Evolutionary conservation across 2,113 vertebrate species (phyloP), one percentile per base, ranked within the genome.

Genomic region (Mesembrinibis cayennensis): DNA sequence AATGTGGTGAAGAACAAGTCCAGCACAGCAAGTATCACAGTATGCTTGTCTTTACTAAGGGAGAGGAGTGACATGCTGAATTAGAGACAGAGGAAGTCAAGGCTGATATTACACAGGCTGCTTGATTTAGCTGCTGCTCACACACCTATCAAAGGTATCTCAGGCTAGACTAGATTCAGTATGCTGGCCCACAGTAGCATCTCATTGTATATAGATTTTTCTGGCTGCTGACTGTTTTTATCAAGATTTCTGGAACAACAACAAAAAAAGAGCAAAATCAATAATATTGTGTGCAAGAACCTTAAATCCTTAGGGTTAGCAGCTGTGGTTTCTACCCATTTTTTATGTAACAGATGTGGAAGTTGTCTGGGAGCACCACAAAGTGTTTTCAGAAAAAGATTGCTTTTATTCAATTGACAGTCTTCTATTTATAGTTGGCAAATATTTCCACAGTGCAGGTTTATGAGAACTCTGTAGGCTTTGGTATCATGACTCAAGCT

Each of bases 341-440:
- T 95, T 91, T 91, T 26, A 89, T 79, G 22, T 81, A 87, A 84
- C 12, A 17, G 36, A 77, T 85, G n/a, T 61, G 30, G 61, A 95
- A 91, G 69, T 44, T 96, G 61, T 78, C 52, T 0, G 1, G 36
- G 40, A 93, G 47, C 47, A 76, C 30, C n/a, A 61, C 61, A 85
- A 89, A 84, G 18, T 27, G 12, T 87, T 95, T 95, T 91, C 59
- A 87, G 78, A 84, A 76, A 74, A 89, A 93, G 32, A 91, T 85
- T 94, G 66, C 61, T 94, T 97, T 94, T 85, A 87, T 82, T 86
- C 20, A 4, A 30, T 49, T 79, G 84, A 61, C 73, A 85, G 69
- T 61, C n/a, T 93, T 89, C 91, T 97, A 89, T 97, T 97, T 96
- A 93, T 76, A 94, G 93, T 21, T 91, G 81, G 87, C 81, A 91